Evolutionary conservation across 2,888 invertebrate species (phyloP), one percentile per base, ranked within the genome.

Genomic region (Melinopterus prodromus): DNA sequence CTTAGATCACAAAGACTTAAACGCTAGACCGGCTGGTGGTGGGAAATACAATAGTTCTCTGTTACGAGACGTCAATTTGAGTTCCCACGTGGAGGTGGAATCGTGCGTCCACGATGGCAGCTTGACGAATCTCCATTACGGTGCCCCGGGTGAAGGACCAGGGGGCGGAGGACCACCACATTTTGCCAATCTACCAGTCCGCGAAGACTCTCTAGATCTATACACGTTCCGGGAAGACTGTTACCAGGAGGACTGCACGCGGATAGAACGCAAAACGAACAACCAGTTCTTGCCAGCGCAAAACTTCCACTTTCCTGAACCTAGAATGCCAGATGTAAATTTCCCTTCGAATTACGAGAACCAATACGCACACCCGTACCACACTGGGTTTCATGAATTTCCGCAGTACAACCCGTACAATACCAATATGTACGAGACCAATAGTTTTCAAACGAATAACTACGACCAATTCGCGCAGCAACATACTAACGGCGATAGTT

Each of bases 61-160:
- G 84, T 86, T 93, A 81, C 89, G 92, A 83, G 92, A 92, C 85
- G 91, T 91, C 16, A 91, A 86, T 84, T 87, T 92, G 69, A 89
- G 91, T 82, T 91, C 92, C 38, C 91, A 92, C 85, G 89, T 92
- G 75, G 92, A 92, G 87, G 92, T 92, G 79, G 93, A 92, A 87
- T 91, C 92, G 71, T 94, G 94, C 87, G 92, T 93, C 16, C 93
- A 92, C 86, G 89, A 92, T 80, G 93, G 93, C 36, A 93, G 92
- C 87, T 95, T 93, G 86, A 93, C 92, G 83, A 93, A 93, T 87
- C 90, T 94, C 77, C 94, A 94, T 86, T 94, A 93, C 87, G 92
- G 93, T 84, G 90, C 92, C 35, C 87, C 89, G 81, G 91, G 89
- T 12, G 89, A 89, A 83, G 89, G 88, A n/a, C 87, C 88, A 5